Base-by-base conservation (phyloP, 2,797 vertebrate species). In the Phaenicophaeus curvirostris region DNA sequence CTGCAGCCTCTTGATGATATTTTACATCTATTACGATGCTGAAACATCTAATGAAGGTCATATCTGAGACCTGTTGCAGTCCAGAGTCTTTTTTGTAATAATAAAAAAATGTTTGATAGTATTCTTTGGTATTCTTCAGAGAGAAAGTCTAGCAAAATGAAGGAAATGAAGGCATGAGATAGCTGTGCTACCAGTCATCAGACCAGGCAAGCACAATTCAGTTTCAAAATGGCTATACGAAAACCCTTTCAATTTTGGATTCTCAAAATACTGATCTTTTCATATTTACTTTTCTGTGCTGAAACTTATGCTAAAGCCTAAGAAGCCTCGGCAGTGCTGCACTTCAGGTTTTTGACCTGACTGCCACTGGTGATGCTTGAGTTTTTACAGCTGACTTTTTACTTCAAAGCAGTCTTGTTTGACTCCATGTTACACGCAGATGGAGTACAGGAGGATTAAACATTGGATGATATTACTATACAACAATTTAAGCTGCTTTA, bases 231-330 rank as follows among this genome's bases (percentile, higher is more conserved):
- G 25, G 19, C 28, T 28, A 8, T 14, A 54, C 5, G 51, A 58
- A 79, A 78, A 17, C 6, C 8, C 25, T 54, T 67, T 57, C 44
- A 10, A 5, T 79, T 58, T 20, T 7, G 35, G 19, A 63, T 72
- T 76, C 44, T 33, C 16, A 48, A 71, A 83, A 58, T 42, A 50
- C 44, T 23, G n/a, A 81, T 27, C 1, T 31, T 63, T n/a, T 42
- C 48, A 18, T 48, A 25, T 71, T 93, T 90, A 30, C 13, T 86
- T 89, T 63, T 72, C 48, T 81, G 39, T 46, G n/a, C 58, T 73
- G 42, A 73, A 89, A 62, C 18, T 41, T 67, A 16, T 0, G 3
- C 41, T 87, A 62, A 85, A 71, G 39, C 14, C 53, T 19, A 54
- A 65, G 71, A 82, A 53, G 50, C 27, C 51, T 41, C 62, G 57